Evolutionary conservation across 2,888 invertebrate species (phyloP).

Genomic region (Peribatodes rhomboidaria): DNA sequence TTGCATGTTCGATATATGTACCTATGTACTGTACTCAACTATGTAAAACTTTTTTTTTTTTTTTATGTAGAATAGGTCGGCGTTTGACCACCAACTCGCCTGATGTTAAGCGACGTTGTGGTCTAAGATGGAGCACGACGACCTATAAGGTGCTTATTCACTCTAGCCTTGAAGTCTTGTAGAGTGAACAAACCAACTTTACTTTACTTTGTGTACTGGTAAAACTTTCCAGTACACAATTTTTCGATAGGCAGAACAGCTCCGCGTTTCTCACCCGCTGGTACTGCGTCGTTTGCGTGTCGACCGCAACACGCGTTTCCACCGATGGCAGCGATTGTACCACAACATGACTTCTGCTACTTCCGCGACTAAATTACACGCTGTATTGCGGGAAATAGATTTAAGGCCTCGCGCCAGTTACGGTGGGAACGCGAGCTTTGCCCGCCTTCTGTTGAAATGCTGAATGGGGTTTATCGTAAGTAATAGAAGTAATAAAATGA

Average conservation of each 20-base stretch:
- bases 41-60: too few relatives aligned
- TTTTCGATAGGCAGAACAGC: conserved; percentile 33
- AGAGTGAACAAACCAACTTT: too few relatives aligned
- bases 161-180: too few relatives aligned
- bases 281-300: conserved; percentile 34
- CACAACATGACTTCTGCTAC: conserved; percentile 70
- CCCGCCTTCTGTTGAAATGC: not conserved
- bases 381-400: conserved; percentile 63
- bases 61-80: too few relatives aligned
- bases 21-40: too few relatives aligned
- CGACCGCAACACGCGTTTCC: conserved; percentile 45
- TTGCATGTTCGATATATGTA: too few relatives aligned
- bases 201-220: too few relatives aligned
- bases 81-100: too few relatives aligned
- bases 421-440: conserved; percentile 45
- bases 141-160: too few relatives aligned
- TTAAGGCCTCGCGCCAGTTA: conserved; percentile 50
- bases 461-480: not conserved
- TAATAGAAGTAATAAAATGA: not conserved
- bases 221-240: conserved; percentile 22
- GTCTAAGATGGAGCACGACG: too few relatives aligned
- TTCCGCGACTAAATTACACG: conserved; percentile 77
- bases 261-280: conserved; percentile 17
- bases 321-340: conserved; percentile 52
- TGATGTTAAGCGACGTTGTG: too few relatives aligned